Evolutionary conservation across 2,113 vertebrate genomes (phyloP), one percentile per base, ranked within the genome.

Genomic region (Synchiropus splendidus): DNA sequence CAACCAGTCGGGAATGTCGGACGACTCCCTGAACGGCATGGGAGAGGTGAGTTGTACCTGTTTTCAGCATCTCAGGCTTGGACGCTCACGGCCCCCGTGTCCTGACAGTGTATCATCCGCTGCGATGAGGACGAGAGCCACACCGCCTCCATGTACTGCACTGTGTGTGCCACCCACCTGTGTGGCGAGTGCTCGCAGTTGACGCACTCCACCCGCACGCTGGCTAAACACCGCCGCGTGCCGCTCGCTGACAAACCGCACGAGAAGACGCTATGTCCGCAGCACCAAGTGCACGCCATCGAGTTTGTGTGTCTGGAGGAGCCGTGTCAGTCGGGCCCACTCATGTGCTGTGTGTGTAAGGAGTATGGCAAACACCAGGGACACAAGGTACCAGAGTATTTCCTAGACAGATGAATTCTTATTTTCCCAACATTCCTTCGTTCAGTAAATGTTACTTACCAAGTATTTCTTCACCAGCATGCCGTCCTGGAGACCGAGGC

Each of bases 301-400:
- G 95, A 97, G 73, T 98, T 98, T 53, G 95, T 97, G 52, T 98
- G 95, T 44, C 85, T 97, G 78, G 95, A 97, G 81, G 92, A 97
- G 45, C 86, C 78, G 48, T 98, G 95, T 74, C 92, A 90, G 71
- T 71, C 87, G 0, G 91, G 89, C 40, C 91, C 92, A 1, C 90
- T 98, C 45, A 98, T 98, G 95, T 98, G 94, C 79, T 98, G 95
- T 51, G 95, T 98, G 67, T 98, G 95, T 73, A 98, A 98, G 74
- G 95, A 98, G 74, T 98, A 98, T 1, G 95, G 94, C 71, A 98
- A 97, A 67, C 95, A 98, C 75, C 94, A 97, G 76, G 95, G 95
- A 54, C 95, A 98, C 55, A 98, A 98, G 91, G 95, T 68, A 53
- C 12, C 1, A 8, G 0, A 15, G 21, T 4, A 27, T 27, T 8